Evolutionary conservation across 2,888 invertebrate species (phyloP), one percentile per base, ranked within the genome.

Genomic region (Lycaena phlaeas): DNA sequence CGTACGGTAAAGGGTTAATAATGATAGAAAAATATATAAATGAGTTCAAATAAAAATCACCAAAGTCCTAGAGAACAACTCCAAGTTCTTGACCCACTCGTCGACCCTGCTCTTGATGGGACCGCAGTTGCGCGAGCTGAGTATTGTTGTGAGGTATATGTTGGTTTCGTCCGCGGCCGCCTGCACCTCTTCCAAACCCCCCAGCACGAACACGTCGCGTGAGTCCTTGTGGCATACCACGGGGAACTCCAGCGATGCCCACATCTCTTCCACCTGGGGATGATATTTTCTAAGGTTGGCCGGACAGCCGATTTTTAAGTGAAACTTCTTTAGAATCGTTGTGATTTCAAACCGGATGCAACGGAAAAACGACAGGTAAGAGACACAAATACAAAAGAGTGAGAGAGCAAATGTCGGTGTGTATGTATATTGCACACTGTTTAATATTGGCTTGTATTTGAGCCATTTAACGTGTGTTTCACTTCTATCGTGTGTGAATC

Each of bases 101-200:
- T 95, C 93, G 0, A 96, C 94, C 38, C 92, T 81, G 12, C 88
- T 66, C 60, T 91, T 93, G 43, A 97, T 95, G 0, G 95, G 95
- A 0, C 92, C 94, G 9, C 95, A 93, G 69, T 92, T 92, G 36
- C 93, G 86, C 0, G 96, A 96, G 56, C 94, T 94, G 0, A 92
- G 89, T 36, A 97, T 95, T 0, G 96, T 96, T 52, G 91, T 90
- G 27, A 96, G 87, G 59, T 92, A 92, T 39, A 96, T 95, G 65
- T 91, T 92, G 56, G 93, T 92, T 63, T 96, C 96, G 60, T 96
- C 96, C 2, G 95, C 68, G 2, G 90, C 86, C 0, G 89, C 86
- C 68, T 94, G 95, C 17, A 96, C 82, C 52, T 96, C 96, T 54
- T 96, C 96, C 1, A 93, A 85, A 0, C 92, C 91, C 2, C 95